Conservation (phyloP, 2,888 invertebrate genomes). For the Poecilobothrus nobilitatus region DNA sequence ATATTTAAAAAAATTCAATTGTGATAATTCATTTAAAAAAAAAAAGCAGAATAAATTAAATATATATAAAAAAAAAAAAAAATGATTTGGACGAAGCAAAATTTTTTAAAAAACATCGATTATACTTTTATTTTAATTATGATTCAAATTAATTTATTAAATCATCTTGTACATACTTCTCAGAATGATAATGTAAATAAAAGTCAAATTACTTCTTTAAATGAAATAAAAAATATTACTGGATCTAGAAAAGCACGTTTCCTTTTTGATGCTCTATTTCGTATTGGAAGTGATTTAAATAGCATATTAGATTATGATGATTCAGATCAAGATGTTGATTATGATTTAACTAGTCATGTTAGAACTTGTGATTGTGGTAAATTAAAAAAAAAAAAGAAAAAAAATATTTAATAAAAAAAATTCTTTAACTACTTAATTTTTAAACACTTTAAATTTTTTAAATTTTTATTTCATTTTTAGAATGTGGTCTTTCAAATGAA, state of each 20-base stretch:
- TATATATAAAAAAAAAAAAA: not conserved
- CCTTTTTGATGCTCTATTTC: slow-evolving; percentile 64
- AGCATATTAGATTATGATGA: slow-evolving; percentile 47
- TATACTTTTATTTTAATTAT: not conserved
- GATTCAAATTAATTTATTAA: not conserved
- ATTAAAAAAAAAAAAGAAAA: slow-evolving; percentile 32
- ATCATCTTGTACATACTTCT: not conserved
- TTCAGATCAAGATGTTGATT: slow-evolving; percentile 51
- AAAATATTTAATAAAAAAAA: too few relatives aligned
- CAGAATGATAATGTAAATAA: not conserved
- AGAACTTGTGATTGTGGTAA: slow-evolving; percentile 69
- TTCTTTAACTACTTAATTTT: too few relatives aligned
- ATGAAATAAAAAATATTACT: not conserved
- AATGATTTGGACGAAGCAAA: not conserved
- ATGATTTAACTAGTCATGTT: slow-evolving; percentile 47
- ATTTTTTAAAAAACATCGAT: not conserved
- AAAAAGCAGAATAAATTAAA: too few relatives aligned
- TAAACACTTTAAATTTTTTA: too few relatives aligned
- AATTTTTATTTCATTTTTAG: too few relatives aligned
- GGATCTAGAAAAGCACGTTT: slow-evolving; percentile 53
- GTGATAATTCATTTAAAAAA: not conserved
- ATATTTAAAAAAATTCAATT: not conserved
- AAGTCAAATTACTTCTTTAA: not conserved
- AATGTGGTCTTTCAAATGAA: slow-evolving; percentile 75
- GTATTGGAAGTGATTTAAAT: slow-evolving; percentile 49